These are phyloP conservation scores for Cheilosia impressa DNA, from an alignment of 2,888 invertebrate species.

Conservation along the genomic window DNA sequence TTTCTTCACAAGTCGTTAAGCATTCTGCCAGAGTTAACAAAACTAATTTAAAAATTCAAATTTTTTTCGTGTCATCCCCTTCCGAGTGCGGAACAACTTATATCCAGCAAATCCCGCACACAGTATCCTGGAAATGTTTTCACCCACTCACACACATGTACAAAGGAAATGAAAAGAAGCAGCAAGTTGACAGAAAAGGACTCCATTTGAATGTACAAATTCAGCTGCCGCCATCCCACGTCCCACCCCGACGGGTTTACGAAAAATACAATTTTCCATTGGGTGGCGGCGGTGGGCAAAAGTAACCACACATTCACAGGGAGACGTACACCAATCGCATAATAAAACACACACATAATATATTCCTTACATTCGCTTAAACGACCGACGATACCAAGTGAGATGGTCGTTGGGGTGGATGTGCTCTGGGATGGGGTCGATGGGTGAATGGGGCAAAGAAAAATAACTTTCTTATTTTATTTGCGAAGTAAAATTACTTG, in stretches of 20 bases:
- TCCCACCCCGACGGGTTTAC: not conserved
- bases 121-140: conserved; percentile 46
- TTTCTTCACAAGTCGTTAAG: conserved; percentile 82
- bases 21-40: conserved; percentile 82
- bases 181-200: conserved; percentile 62
- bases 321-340: conserved; percentile 64
- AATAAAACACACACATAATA: conserved; percentile 68
- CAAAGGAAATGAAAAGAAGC: conserved; percentile 30
- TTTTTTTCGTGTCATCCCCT: conserved; percentile 77
- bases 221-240: conserved; percentile 4
- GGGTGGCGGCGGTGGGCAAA: conserved; percentile 2
- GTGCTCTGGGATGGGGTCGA: conserved; percentile 21
- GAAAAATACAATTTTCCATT: conserved; percentile 70
- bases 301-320: conserved; percentile 27
- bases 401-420: not conserved
- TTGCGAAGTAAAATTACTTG: conserved; percentile 81
- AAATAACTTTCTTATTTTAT: conserved; percentile 81
- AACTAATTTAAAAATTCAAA: conserved; percentile 84
- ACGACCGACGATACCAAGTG: conserved; percentile 34
- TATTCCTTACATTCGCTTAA: conserved; percentile 61
- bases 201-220: conserved; percentile 70
- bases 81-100: conserved; percentile 51
- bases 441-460: conserved; percentile 63
- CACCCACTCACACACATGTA: conserved; percentile 16
- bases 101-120: conserved; percentile 22